These are phyloP conservation scores for Brienomyrus longianalis DNA, from an alignment of 2,113 vertebrate species.

Conservation along the genomic window DNA sequence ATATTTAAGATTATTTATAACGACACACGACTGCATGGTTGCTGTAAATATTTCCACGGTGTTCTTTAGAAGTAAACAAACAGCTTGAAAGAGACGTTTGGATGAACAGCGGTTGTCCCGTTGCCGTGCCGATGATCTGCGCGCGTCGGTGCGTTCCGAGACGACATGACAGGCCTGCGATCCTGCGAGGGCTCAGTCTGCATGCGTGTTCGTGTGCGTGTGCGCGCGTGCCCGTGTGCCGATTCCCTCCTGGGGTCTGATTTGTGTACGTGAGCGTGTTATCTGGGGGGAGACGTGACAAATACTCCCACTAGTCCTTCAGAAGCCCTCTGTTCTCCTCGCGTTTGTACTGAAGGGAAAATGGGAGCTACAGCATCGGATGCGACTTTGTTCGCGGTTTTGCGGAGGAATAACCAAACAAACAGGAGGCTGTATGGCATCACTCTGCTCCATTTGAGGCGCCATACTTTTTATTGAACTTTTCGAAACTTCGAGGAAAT, in stretches of 20 bases:
- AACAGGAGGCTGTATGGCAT: constrained; percentile 48
- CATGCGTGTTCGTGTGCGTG: constrained; percentile 33
- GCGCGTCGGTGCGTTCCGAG: constrained; percentile 58
- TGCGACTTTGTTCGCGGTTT: constrained; percentile 22
- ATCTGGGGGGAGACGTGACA: constrained; percentile 70
- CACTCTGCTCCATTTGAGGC: constrained; percentile 41
- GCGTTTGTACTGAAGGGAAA: constrained; percentile 36
- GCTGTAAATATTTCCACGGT: constrained; percentile 30
- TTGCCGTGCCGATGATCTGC: constrained; percentile 47
- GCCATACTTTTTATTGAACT: constrained; percentile 17
- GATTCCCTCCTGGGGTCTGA: constrained; percentile 18
- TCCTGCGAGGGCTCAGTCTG: constrained; percentile 57
- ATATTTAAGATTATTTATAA: constrained; percentile 54
- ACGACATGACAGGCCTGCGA: constrained; percentile 57
- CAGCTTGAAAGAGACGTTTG: constrained; percentile 37
- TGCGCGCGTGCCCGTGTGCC: constrained; percentile 11
- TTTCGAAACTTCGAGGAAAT: constrained; percentile 5
- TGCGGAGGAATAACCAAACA: constrained; percentile 67
- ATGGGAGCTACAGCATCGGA: constrained; percentile 18
- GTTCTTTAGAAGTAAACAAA: constrained; percentile 50
- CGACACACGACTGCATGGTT: constrained; percentile 34
- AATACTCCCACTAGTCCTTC: constrained; percentile 71
- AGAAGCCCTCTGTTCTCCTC: constrained; percentile 43
- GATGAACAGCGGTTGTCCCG: constrained; percentile 48
- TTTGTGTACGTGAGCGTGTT: constrained; percentile 62